Conservation (phyloP, 2,797 vertebrate species). For the Phylloscopus collybita region DNA sequence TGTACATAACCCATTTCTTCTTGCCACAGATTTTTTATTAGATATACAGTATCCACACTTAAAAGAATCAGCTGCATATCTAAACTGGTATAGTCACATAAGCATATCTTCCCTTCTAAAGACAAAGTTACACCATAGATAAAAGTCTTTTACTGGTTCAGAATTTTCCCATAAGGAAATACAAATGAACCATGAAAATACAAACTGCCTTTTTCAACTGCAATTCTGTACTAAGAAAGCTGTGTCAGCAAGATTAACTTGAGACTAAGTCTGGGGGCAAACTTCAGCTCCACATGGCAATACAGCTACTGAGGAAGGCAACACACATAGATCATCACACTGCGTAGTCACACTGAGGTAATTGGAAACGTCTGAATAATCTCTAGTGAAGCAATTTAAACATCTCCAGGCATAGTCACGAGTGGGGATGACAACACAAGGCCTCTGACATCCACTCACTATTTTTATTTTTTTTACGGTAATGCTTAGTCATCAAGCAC, state of each 20-base stretch:
- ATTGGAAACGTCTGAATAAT: conserved; percentile 21
- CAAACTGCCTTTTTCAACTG: not conserved
- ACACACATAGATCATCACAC: not conserved
- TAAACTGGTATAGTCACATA: rapidly evolving
- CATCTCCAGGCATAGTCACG: conserved; percentile 20
- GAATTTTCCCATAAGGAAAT: not conserved
- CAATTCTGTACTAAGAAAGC: not conserved
- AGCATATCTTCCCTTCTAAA: not conserved
- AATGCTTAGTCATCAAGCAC: conserved; percentile 43
- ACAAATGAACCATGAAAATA: not conserved
- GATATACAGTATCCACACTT: not conserved
- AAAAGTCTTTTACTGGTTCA: not conserved
- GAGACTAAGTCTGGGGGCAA: not conserved
- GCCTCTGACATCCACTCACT: not conserved
- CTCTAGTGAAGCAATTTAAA: conserved; percentile 49
- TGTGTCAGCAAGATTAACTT: not conserved
- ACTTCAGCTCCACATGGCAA: not conserved
- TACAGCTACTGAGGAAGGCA: not conserved
- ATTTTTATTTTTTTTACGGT: not conserved
- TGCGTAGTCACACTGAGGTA: conserved; percentile 10
- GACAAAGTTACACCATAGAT: rapidly evolving
- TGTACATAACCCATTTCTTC: not conserved
- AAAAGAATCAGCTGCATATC: not conserved
- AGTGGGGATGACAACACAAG: conserved; percentile 17
- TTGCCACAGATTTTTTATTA: not conserved